Base-by-base conservation (phyloP, 2,888 invertebrate species). In the Craniophora ligustri region DNA sequence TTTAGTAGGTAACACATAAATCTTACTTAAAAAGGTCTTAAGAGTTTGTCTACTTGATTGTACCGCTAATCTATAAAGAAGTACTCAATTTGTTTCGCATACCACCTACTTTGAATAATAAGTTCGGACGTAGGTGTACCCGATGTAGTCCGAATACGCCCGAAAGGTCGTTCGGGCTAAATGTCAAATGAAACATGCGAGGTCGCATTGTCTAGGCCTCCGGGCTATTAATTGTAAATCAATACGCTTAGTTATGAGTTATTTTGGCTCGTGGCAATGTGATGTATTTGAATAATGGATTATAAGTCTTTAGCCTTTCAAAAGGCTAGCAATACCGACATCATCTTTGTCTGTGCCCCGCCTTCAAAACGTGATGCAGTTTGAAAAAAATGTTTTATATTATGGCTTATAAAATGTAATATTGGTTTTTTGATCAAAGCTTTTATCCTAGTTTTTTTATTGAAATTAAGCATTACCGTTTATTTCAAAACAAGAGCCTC, bases 121-220 rank as follows among this genome's bases (percentile, higher is more conserved):
- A 78, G 62, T 76, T 67, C 58, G 42, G 64, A 75, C 78, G 90
- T 90, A 87, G 88, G 89, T 87, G 90, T 88, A 81, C 75, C 79
- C 83, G 82, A 81, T 67, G 76, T 74, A 74, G 78, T 81, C 84
- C 89, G 84, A 86, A 87, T 86, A 82, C 78, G 79, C 78, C 82
- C 79, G 81, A 91, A 88, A 91, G 91, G 91, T 92, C 91, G 74
- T 14, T 79, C 77, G 84, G 87, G 87, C 87, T 86, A 89, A 91
- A 92, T 92, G 91, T 91, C 91, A 91, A 85, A 84, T 78, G 68
- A 70, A 77, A 70, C 70, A 79, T 66, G 73, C 86, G 84, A 87
- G 85, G 84, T 84, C 84, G 79, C 64, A 72, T 72, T 77, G 76
- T 74, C 79, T 77, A 73, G 68, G 82, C 86, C 89, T 82, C 67